phyloP scores from a whole-genome alignment of 2,797 vertebrate species.

The Pelochelys cantorii region DNA sequence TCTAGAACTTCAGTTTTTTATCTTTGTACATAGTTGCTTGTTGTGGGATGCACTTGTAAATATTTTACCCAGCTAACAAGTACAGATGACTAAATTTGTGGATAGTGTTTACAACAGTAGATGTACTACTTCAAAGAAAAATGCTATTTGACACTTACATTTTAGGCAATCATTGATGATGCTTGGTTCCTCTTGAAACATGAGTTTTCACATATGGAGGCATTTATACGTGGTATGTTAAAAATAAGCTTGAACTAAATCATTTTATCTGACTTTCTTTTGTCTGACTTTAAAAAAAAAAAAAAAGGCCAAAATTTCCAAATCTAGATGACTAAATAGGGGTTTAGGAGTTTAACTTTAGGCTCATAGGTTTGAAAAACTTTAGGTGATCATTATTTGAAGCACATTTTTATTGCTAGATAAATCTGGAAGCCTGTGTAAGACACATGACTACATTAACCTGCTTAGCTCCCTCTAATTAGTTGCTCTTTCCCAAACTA shows the following conservation, averaged over 20 bases:
- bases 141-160: slow-evolving; percentile 77
- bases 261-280: slow-evolving; percentile 70
- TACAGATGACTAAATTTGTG: slow-evolving; percentile 82
- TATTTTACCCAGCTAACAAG: slow-evolving; percentile 82
- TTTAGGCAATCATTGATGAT: slow-evolving; percentile 75
- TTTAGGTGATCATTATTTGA: slow-evolving; percentile 67
- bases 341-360: slow-evolving; percentile 9
- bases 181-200: slow-evolving; percentile 77
- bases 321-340: slow-evolving; percentile 38
- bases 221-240: slow-evolving; percentile 73
- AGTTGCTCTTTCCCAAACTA: slow-evolving; percentile 74
- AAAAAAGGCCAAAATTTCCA: slow-evolving; percentile 67
- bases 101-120: slow-evolving; percentile 85
- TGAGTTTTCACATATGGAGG: slow-evolving; percentile 65
- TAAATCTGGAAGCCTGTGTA: slow-evolving; percentile 71
- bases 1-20: slow-evolving; percentile 73
- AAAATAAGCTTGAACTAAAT: slow-evolving; percentile 70
- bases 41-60: slow-evolving; percentile 83
- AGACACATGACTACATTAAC: slow-evolving; percentile 68
- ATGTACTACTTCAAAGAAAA: slow-evolving; percentile 81
- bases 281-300: no score
- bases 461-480: slow-evolving; percentile 77
- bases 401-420: slow-evolving; percentile 65
- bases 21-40: slow-evolving; percentile 83
- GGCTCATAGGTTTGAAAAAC: slow-evolving; percentile 75